Conservation (phyloP, 2,113 vertebrate genomes). For the Gallinago paraguaiae region DNA sequence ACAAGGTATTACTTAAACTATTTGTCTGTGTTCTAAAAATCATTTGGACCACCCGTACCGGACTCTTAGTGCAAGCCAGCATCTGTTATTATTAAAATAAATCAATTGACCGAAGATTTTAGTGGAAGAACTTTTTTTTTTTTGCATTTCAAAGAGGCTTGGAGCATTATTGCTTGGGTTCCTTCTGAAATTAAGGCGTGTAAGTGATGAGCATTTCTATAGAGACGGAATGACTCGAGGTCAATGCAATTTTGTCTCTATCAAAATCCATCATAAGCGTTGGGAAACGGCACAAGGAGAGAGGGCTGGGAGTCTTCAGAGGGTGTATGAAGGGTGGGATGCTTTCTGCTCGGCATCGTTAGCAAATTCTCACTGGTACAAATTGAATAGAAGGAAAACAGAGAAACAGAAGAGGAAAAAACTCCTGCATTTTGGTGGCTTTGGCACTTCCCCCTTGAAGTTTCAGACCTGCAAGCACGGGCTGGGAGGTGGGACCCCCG, state of each 20-base stretch:
- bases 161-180: background rate
- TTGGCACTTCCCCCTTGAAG: background rate
- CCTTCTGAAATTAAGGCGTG: constrained; percentile 5
- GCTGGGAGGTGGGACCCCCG: background rate
- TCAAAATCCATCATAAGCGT: background rate
- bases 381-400: constrained; percentile 11
- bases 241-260: constrained; percentile 14
- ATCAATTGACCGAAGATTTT: background rate
- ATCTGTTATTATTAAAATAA: background rate
- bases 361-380: background rate
- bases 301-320: background rate
- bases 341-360: background rate
- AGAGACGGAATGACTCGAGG: background rate
- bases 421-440: background rate
- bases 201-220: background rate
- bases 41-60: background rate
- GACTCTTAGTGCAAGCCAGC: background rate
- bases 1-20: background rate
- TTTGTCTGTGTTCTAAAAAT: background rate
- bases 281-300: background rate
- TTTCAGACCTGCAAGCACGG: background rate
- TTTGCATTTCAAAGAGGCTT: constrained; percentile 25
- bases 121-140: background rate
- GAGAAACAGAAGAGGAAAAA: background rate
- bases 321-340: background rate